Percentiles rank a stretch among this genome's conserved stretches.
phyloP scores from a whole-genome alignment of 2,113 vertebrate genomes.

The Ptyas mucosa region DNA sequence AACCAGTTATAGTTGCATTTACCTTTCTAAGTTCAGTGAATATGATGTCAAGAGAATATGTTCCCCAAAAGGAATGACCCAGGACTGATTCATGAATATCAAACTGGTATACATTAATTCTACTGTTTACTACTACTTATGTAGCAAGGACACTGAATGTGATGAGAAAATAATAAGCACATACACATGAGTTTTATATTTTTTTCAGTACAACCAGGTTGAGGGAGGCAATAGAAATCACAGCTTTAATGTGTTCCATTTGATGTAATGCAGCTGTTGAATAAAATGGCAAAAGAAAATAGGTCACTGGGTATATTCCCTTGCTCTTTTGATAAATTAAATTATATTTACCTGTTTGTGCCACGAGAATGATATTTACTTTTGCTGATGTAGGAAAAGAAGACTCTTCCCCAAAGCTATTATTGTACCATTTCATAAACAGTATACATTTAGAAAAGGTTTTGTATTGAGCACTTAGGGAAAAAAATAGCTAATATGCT shows the following conservation, averaged over 20 bases:
- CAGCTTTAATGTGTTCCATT: constrained; percentile 78
- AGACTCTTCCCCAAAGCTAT: neutral
- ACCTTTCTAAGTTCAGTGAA: neutral
- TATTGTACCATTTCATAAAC: neutral
- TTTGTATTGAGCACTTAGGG: constrained; percentile 29
- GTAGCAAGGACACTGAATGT: constrained; percentile 66
- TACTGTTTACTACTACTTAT: constrained; percentile 60
- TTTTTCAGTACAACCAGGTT: constrained; percentile 68
- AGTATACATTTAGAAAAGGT: neutral
- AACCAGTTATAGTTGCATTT: neutral
- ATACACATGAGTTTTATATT: constrained; percentile 82
- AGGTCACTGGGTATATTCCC: constrained; percentile 44
- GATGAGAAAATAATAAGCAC: constrained; percentile 79
- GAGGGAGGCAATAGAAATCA: constrained; percentile 75
- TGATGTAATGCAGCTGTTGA: constrained; percentile 76
- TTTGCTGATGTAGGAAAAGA: constrained; percentile 45
- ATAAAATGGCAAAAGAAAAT: constrained; percentile 70
- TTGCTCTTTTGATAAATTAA: constrained; percentile 49
- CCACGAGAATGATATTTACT: constrained; percentile 56
- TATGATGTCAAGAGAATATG: neutral
- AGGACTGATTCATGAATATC: constrained; percentile 23
- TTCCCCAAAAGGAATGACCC: neutral
- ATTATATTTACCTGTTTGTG: constrained; percentile 53
- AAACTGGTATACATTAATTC: constrained; percentile 47
- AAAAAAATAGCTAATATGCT: constrained; percentile 17